Percentiles rank a stretch among this genome's conserved stretches.
These are phyloP conservation scores for Lasius platythorax DNA, from an alignment of 2,888 invertebrate genomes.

Conservation along the genomic window DNA sequence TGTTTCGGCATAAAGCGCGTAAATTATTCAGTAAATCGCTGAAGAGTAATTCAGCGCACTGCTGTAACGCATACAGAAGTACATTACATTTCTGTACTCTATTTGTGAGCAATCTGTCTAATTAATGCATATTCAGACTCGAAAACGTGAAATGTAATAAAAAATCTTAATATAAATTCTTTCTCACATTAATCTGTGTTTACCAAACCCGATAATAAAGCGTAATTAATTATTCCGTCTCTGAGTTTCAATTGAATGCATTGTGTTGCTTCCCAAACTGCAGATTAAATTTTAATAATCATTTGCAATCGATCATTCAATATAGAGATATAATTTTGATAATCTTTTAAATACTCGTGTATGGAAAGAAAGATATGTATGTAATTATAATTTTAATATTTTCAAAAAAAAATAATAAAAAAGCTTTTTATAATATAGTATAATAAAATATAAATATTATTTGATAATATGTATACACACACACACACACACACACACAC, in stretches of 20 bases:
- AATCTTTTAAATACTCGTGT: constrained; percentile 14
- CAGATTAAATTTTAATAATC: constrained; percentile 26
- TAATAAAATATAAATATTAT: background rate
- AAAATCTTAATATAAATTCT: constrained; percentile 23
- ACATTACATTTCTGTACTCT: constrained; percentile 36
- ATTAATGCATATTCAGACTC: constrained; percentile 35
- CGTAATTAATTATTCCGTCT: constrained; percentile 15
- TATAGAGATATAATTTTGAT: constrained; percentile 7
- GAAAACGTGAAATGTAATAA: constrained; percentile 3
- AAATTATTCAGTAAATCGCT: constrained; percentile 46
- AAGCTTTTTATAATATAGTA: background rate
- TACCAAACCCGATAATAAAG: background rate
- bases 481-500: background rate
- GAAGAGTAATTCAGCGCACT: constrained; percentile 34
- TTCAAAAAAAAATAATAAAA: background rate
- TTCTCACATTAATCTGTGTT: background rate
- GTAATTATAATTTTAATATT: background rate
- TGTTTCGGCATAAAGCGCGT: constrained; percentile 12
- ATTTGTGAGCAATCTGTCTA: constrained; percentile 30
- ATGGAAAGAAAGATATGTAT: background rate
- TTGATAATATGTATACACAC: background rate
- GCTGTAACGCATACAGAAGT: background rate
- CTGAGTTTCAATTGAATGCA: constrained; percentile 7
- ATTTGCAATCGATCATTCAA: constrained; percentile 5
- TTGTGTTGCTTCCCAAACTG: background rate